Evolutionary conservation across 2,888 invertebrate genomes (phyloP).

Genomic region (Zaprionus obscuricornis): DNA sequence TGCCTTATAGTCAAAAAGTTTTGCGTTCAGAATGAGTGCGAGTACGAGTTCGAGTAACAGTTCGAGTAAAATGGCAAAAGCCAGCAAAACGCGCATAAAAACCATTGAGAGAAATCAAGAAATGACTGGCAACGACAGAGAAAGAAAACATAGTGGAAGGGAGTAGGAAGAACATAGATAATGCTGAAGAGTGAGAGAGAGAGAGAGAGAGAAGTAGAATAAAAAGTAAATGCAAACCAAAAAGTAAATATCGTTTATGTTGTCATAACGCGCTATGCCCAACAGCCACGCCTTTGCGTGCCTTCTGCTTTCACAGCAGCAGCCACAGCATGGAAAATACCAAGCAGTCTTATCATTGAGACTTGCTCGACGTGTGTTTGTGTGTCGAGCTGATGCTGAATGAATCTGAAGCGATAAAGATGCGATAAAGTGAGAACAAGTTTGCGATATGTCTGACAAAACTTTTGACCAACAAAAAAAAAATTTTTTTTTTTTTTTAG

Average conservation of each 20-base stretch:
- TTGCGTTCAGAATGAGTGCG: slow-evolving; percentile 39
- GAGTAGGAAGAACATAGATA: no score
- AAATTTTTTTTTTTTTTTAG: no score
- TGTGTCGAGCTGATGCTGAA: slow-evolving; percentile 60
- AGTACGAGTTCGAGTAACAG: slow-evolving; percentile 1
- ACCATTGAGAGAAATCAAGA: slow-evolving; percentile 57
- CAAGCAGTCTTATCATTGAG: slow-evolving; percentile 68
- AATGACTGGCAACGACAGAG: slow-evolving; percentile 41
- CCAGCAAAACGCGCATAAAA: slow-evolving; percentile 63
- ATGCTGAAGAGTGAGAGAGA: not conserved
- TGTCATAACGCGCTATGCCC: slow-evolving; percentile 78
- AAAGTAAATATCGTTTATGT: slow-evolving; percentile 79
- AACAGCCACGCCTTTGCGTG: slow-evolving; percentile 36
- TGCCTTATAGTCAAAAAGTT: slow-evolving; percentile 66
- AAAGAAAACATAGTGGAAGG: slow-evolving; percentile 12
- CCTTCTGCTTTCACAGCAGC: not conserved
- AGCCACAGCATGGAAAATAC: slow-evolving; percentile 11
- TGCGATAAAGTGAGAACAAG: slow-evolving; percentile 78
- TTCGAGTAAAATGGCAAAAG: slow-evolving; percentile 40
- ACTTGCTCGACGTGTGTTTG: slow-evolving; percentile 72
- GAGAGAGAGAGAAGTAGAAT: slow-evolving; percentile 5
- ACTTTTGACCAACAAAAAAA: slow-evolving; percentile 73
- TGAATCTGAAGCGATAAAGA: slow-evolving; percentile 69
- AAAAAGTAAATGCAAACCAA: slow-evolving; percentile 31
- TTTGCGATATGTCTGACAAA: slow-evolving; percentile 53